Base-by-base conservation (phyloP, 2,797 vertebrate species). In the Botia kubotai region DNA sequence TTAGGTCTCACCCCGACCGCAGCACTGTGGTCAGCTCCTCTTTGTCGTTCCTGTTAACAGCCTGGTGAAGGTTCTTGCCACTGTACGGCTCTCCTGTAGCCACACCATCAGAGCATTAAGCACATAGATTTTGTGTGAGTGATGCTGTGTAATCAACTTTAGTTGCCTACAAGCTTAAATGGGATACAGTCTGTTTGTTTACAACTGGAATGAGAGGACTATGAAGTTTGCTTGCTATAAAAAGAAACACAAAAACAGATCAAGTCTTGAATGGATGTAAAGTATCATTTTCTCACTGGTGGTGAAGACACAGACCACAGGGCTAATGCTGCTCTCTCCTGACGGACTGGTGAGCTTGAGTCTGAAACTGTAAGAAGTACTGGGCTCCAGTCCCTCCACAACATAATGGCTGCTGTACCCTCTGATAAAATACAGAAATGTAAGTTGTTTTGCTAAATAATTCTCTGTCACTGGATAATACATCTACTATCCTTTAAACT, bases 41-140 rank as follows among this genome's bases (percentile, higher is more conserved):
- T 75, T 89, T 85, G 39, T 91, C 87, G 0, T 93, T 90, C 82
- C 90, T 82, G 13, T 48, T 87, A 26, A 89, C 87, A 55, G 90
- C 90, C 39, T 88, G 84, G 7, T 89, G 90, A 33, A 92, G 86
- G 58, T 91, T 86, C 50, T 90, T 91, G 1, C 90, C 91, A 26
- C 87, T 90, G 7, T 88, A 36, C 60, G 87, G 88, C 75, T 92
- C 90, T 75, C 88, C 93, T 92, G 70, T 72, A 65, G 29, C 36
- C 5, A 67, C 36, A 74, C 10, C 48, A 67, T 62, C 12, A 63
- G 29, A 29, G 60, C 19, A 78, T 50, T 52, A 50, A 70, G 65
- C 8, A 68, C 52, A 48, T 33, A 29, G n/a, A 53, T 36, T 36
- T 21, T 21, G 29, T 79, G 72, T 53, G 19, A 23, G 13, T 48